Evolutionary conservation across 2,888 invertebrate species (phyloP).

Genomic region (Habroteleia sp.): DNA sequence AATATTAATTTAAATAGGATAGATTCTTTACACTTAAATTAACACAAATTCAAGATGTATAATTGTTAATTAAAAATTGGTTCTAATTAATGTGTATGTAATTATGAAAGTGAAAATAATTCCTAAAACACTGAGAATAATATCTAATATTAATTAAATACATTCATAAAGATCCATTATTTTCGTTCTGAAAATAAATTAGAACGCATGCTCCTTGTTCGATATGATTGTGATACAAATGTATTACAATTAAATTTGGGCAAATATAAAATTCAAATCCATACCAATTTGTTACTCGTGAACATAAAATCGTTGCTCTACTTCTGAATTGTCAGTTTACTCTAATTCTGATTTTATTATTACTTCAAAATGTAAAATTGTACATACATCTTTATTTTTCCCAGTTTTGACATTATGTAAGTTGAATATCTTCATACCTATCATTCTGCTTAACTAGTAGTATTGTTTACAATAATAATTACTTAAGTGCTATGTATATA

Average conservation of each 20-base stretch:
- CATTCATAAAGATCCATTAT: too few species aligned
- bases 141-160: too few species aligned
- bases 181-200: too few species aligned
- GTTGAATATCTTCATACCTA: conserved; percentile 36
- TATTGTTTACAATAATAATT: conserved; percentile 31
- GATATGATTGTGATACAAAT: too few species aligned
- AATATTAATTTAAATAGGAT: too few species aligned
- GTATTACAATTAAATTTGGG: conserved; percentile 7
- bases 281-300: conserved; percentile 17
- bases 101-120: too few species aligned
- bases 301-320: conserved; percentile 51
- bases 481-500: conserved; percentile 28
- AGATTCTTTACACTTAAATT: too few species aligned
- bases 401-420: conserved; percentile 24
- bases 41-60: too few species aligned
- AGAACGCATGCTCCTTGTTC: too few species aligned
- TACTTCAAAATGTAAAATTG: conserved; percentile 49
- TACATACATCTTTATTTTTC: conserved; percentile 24
- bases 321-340: conserved; percentile 12
- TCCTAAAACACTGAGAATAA: too few species aligned
- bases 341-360: conserved; percentile 18
- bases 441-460: conserved; percentile 19
- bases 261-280: conserved; percentile 6
- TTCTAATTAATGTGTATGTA: too few species aligned
- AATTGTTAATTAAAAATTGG: too few species aligned